Evolutionary conservation across 1,140 invertebrate genomes (phyloP).

Genomic region (Centruroides vittatus): DNA sequence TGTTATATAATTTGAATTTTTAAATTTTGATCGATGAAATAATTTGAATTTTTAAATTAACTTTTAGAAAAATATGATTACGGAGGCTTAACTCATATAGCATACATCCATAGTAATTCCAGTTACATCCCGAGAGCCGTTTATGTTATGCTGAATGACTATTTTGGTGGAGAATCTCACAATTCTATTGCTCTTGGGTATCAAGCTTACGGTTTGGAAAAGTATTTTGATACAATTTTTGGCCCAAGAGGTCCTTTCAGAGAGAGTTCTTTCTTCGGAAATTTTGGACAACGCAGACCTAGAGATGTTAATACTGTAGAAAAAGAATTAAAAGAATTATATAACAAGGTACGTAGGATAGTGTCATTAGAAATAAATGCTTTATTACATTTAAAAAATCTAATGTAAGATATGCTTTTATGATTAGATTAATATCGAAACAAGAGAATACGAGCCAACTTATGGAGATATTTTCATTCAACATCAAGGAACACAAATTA

Average conservation of each 20-base stretch:
- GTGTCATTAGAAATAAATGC: background rate
- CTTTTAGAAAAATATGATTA: conserved; percentile 14
- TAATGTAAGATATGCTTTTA: background rate
- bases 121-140: conserved; percentile 10
- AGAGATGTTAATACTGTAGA: conserved; percentile 6
- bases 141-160: conserved; percentile 8
- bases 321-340: conserved; percentile 14
- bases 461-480: conserved; percentile 7
- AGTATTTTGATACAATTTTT: conserved; percentile 13
- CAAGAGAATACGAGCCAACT: conserved; percentile 2
- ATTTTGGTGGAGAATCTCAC: conserved; percentile 8
- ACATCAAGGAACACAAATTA: conserved; percentile 1
- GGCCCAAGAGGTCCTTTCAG: conserved; percentile 10
- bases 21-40: background rate
- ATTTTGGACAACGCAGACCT: conserved; percentile 8
- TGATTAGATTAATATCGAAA: conserved; percentile 6
- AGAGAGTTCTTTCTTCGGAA: conserved; percentile 11
- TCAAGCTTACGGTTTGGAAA: conserved; percentile 8
- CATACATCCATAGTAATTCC: conserved; percentile 10
- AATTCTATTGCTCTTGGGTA: conserved; percentile 2
- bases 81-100: conserved; percentile 8
- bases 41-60: background rate
- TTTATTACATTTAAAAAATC: background rate
- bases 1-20: background rate
- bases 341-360: conserved; percentile 7